Base-by-base conservation (phyloP, 1,140 invertebrate genomes). In the Carposina sasakii region DNA sequence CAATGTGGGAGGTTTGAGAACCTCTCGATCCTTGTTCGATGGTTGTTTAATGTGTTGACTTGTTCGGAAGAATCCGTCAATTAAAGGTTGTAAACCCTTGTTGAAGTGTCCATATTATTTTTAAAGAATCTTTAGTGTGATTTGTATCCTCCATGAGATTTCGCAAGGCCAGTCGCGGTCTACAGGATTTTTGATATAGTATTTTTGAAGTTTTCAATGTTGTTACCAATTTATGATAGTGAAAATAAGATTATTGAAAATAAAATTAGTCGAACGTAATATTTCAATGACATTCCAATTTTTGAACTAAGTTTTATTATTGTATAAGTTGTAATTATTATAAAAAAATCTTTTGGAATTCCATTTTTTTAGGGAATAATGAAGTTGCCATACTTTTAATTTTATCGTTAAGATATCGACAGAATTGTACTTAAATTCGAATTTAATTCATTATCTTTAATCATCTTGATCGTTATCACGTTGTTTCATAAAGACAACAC, bases 31-130 rank as follows among this genome's bases (percentile, higher is more conserved):
- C n/a, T n/a, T n/a, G n/a, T 15, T 6, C 5, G 33, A 34, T 16
- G 33, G 33, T 34, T 34, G 33, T 9, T 34, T 10, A 34, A 34
- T 16, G 33, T 13, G n/a, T 34, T 13, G 2, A 16, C 6, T 8
- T 15, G 33, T 34, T 57, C 47, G 54, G 60, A 45, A 63, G 71
- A 60, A 62, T 60, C 73, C 70, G 78, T 82, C 78, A 82, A 82
- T 82, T 82, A 82, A 64, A 30, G 67, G 63, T 70, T 67, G 67
- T 73, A 63, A 56, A 47, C 57, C 64, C 64, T 63, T 65, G 67
- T 77, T 66, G 61, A 75, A 72, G 67, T 69, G 76, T 78, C 76
- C 78, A 81, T 77, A 77, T 76, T 82, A 75, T 76, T 81, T 71
- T 74, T 71, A 73, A 79, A 74, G 66, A 67, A 52, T 61, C 64